Percentiles rank a stretch among this genome's conserved stretches.
Conservation (phyloP, 2,888 invertebrate genomes). For the Artemia sinica region DNA sequence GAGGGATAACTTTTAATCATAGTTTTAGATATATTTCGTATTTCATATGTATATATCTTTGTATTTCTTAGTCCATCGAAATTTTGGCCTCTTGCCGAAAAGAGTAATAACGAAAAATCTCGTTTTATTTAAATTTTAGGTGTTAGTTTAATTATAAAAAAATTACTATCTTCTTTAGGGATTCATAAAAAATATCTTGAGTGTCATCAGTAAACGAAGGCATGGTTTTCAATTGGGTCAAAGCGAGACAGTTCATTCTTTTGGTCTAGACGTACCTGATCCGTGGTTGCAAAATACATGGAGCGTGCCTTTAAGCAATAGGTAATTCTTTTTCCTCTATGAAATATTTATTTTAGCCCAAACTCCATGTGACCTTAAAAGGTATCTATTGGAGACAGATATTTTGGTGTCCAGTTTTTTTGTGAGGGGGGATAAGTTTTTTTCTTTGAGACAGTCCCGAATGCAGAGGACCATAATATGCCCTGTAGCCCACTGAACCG, state of each 20-base stretch:
- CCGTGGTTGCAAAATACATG: not conserved
- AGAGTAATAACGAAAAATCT: no score
- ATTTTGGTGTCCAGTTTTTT: no score
- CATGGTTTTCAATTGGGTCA: slow-evolving; percentile 1
- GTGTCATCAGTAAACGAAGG: not conserved
- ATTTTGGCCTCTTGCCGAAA: not conserved
- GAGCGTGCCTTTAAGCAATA: not conserved
- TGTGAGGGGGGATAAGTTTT: no score
- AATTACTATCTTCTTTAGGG: not conserved
- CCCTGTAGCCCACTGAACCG: no score
- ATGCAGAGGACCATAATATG: no score
- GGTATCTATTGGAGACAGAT: no score
- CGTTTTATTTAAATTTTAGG: no score
- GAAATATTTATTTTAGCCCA: no score
- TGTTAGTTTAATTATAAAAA: no score
- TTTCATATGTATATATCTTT: not conserved
- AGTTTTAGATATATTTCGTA: not conserved
- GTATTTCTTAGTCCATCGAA: not conserved
- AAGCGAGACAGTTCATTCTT: not conserved
- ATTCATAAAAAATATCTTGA: not conserved
- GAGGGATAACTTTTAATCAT: no score
- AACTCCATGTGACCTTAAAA: no score
- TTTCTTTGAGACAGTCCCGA: no score
- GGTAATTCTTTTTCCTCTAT: not conserved
- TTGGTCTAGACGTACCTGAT: slow-evolving; percentile 2